Conservation (phyloP, 2,797 vertebrate species). For the Smutsia temminckii region DNA sequence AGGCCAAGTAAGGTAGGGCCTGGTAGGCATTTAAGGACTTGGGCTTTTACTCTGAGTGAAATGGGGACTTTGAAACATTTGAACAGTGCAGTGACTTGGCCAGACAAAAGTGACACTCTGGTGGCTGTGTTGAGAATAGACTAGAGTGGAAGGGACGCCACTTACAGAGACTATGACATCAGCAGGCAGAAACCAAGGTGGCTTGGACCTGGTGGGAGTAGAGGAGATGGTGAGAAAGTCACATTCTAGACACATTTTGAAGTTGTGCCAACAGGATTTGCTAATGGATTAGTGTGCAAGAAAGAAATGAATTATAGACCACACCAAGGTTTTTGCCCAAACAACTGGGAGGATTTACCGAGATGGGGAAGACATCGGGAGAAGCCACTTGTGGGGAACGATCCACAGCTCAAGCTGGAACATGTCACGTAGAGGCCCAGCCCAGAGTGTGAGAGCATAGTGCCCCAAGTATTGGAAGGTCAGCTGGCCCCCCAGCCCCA, state of each 20-base stretch:
- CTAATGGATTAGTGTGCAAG: background rate
- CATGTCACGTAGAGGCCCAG: background rate
- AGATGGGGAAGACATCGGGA: background rate
- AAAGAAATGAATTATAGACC: background rate
- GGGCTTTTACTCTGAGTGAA: background rate
- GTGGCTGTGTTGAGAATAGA: background rate
- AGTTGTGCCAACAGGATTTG: background rate
- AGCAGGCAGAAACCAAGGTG: background rate
- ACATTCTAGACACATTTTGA: background rate
- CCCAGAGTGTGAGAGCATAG: fast-evolving
- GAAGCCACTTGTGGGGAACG: background rate
- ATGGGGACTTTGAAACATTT: background rate
- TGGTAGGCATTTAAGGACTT: background rate
- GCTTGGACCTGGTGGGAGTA: background rate
- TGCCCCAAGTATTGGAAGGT: background rate
- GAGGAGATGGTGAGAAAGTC: background rate
- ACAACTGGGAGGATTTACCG: background rate
- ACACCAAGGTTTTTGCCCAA: background rate
- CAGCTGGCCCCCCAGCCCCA: background rate
- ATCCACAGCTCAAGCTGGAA: background rate
- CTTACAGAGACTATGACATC: background rate
- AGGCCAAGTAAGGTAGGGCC: background rate
- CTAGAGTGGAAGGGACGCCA: background rate
- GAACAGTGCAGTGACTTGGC: background rate
- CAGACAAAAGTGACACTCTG: background rate